Percentiles rank a stretch among this genome's conserved stretches.
phyloP scores from a whole-genome alignment of 2,888 invertebrate genomes.

The Corythucha ciliata region DNA sequence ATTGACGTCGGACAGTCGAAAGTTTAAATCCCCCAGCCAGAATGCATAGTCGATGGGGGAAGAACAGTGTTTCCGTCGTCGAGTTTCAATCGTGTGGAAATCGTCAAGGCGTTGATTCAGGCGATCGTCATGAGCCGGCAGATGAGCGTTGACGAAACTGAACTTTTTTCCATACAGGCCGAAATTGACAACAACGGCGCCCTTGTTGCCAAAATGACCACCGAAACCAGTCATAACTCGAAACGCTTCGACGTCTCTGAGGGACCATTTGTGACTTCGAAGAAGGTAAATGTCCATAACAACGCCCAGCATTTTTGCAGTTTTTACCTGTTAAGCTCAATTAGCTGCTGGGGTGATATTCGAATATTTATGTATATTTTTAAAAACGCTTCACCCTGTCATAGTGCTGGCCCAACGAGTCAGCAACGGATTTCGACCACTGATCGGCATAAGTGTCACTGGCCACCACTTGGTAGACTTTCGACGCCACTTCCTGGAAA shows the following conservation, averaged over 20 bases:
- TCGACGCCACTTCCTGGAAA: slow-evolving; percentile 25
- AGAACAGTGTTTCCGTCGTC: slow-evolving; percentile 3
- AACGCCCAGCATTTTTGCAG: slow-evolving; percentile 24
- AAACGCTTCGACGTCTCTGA: slow-evolving; percentile 14
- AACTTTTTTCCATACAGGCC: slow-evolving; percentile 17
- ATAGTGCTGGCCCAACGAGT: background rate
- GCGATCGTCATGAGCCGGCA: slow-evolving; percentile 22
- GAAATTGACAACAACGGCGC: slow-evolving; percentile 22
- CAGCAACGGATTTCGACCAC: slow-evolving; percentile 21
- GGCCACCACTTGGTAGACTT: slow-evolving; percentile 11
- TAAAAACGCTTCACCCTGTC: slow-evolving; percentile 4
- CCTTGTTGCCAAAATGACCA: slow-evolving; percentile 28
- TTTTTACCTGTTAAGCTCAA: slow-evolving; percentile 18
- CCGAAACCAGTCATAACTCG: slow-evolving; percentile 25
- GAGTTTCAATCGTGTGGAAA: slow-evolving; percentile 22
- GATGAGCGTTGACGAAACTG: slow-evolving; percentile 23
- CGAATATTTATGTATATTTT: background rate
- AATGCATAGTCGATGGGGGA: slow-evolving; percentile 22
- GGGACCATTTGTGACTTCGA: slow-evolving; percentile 9
- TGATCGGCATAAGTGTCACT: no score
- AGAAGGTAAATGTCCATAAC: slow-evolving; percentile 23
- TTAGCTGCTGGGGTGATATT: background rate
- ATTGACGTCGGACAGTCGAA: slow-evolving; percentile 21
- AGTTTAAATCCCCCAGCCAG: slow-evolving; percentile 30
- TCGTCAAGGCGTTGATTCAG: slow-evolving; percentile 23